Conservation (phyloP, 2,113 vertebrate species). For the Gasterosteus nipponicus region DNA sequence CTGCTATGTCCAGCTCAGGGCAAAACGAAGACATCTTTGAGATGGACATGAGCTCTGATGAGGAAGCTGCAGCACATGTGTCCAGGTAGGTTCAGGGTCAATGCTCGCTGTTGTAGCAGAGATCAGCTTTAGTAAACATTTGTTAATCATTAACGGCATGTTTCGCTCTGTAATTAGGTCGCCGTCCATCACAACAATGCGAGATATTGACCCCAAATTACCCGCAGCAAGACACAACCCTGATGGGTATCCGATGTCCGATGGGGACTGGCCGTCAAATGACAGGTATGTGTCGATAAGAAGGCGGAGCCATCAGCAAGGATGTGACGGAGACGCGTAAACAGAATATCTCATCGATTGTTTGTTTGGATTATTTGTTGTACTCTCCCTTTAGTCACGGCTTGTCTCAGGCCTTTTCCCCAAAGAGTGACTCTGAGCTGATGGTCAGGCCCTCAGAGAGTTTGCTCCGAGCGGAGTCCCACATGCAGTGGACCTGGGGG, state of each 20-base stretch:
- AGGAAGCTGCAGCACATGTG: conserved; percentile 83
- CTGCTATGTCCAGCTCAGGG: conserved; percentile 55
- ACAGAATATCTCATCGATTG: not conserved
- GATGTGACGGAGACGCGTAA: not conserved
- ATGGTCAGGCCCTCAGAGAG: conserved; percentile 89
- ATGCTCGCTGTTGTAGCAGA: not conserved
- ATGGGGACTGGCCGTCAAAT: conserved; percentile 90
- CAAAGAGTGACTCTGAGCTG: conserved; percentile 97
- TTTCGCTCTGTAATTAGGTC: conserved; percentile 76
- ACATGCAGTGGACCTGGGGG: conserved; percentile 99
- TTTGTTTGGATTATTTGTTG: conserved; percentile 24
- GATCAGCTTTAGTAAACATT: not conserved
- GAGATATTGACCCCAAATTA: conserved; percentile 88
- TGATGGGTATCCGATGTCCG: conserved; percentile 91
- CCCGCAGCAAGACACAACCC: conserved; percentile 84
- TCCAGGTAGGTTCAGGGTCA: conserved; percentile 80
- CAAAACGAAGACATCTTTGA: conserved; percentile 86
- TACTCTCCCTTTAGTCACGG: conserved; percentile 70
- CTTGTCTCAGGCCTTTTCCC: conserved; percentile 86
- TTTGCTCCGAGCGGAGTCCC: conserved; percentile 90
- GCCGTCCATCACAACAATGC: conserved; percentile 83
- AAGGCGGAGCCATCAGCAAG: not conserved
- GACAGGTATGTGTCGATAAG: conserved; percentile 81
- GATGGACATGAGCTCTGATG: conserved; percentile 93
- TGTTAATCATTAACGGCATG: not conserved